A percentile compares a stretch with the other conserved stretches of the same genome.
Evolutionary conservation across 2,113 vertebrate genomes (phyloP).

Genomic region (Ammospiza caudacuta): DNA sequence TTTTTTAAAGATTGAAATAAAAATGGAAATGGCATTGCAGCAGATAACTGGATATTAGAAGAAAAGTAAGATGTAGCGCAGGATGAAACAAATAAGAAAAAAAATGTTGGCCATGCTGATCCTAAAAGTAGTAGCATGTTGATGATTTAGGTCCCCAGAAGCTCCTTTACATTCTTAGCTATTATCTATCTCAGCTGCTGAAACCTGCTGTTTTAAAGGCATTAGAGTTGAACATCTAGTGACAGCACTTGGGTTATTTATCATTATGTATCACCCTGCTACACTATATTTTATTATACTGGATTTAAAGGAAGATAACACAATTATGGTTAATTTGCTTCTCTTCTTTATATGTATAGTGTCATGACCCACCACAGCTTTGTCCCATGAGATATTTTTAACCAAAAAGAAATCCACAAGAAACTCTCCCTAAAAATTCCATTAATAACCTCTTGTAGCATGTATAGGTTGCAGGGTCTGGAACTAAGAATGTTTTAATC

Average conservation of each 20-base stretch:
- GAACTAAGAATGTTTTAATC: constrained; percentile 96
- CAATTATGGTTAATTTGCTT: constrained; percentile 91
- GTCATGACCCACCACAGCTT: constrained; percentile 86
- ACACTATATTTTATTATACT: constrained; percentile 80
- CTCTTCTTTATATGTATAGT: constrained; percentile 84
- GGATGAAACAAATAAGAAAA: constrained; percentile 73
- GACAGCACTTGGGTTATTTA: constrained; percentile 86
- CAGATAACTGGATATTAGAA: constrained; percentile 28
- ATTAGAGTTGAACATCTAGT: constrained; percentile 72
- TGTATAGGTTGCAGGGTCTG: constrained; percentile 91
- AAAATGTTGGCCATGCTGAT: constrained; percentile 70
- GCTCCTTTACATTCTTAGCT: constrained; percentile 69
- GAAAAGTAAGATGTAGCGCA: constrained; percentile 24
- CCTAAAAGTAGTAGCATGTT: constrained; percentile 76
- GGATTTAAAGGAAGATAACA: constrained; percentile 87
- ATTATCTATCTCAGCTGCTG: constrained; percentile 80
- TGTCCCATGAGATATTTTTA: constrained; percentile 87
- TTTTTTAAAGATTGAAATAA: constrained; percentile 6
- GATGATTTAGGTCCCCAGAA: constrained; percentile 70
- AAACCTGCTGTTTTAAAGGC: constrained; percentile 81
- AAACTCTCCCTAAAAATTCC: constrained; percentile 92
- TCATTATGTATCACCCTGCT: constrained; percentile 80
- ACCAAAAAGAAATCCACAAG: constrained; percentile 86
- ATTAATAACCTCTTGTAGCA: constrained; percentile 89
- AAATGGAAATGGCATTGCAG: constrained; percentile 9